Evolutionary conservation across 2,797 vertebrate genomes (phyloP).

Genomic region (Falco naumanni): DNA sequence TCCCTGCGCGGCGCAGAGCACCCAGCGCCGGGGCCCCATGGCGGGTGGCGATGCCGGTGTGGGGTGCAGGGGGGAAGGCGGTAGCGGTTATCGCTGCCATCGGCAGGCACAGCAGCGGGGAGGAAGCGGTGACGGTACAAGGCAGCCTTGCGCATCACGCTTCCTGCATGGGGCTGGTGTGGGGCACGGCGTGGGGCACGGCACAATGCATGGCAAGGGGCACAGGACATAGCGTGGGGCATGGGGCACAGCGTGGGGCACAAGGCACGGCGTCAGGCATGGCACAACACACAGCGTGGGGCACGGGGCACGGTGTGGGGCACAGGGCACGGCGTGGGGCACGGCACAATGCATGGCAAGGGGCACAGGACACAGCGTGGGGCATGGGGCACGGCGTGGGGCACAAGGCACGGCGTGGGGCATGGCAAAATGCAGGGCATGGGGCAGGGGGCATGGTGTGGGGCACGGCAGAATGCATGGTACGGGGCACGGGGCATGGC

Average conservation of each 20-base stretch:
- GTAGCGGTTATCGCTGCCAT: neutral
- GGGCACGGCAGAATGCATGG: no score
- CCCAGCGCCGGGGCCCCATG: neutral
- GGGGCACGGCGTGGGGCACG: neutral
- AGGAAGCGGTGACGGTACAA: neutral
- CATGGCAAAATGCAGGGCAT: neutral
- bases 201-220: no score
- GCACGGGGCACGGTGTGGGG: neutral
- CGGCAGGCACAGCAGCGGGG: neutral
- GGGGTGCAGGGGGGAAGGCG: neutral
- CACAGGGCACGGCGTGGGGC: fast-evolving
- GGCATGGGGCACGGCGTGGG: neutral
- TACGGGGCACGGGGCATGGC: no score
- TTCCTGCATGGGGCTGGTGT: neutral
- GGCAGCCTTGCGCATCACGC: neutral
- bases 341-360: neutral
- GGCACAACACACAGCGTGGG: neutral
- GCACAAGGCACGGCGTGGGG: no score
- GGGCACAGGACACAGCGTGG: no score
- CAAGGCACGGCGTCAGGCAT: no score
- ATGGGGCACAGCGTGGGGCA: neutral
- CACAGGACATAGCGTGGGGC: no score
- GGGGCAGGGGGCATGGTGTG: neutral
- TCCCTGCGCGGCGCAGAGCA: neutral
- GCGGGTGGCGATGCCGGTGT: neutral